Percentiles rank a stretch among this genome's conserved stretches.
Conservation (phyloP, 1,140 invertebrate species). For the Drusus annulatus region DNA sequence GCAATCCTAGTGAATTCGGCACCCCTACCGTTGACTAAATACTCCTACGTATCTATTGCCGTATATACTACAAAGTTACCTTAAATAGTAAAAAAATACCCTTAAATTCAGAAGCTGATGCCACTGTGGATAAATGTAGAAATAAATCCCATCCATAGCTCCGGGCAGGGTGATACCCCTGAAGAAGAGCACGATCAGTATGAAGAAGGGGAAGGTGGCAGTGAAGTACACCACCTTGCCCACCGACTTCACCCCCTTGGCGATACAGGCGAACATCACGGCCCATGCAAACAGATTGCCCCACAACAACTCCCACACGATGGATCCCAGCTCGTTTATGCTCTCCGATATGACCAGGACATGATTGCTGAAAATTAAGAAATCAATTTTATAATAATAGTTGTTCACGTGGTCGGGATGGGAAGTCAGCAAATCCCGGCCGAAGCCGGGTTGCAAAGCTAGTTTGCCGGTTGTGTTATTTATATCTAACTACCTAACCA, state of each 20-base stretch:
- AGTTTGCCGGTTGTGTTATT: too few species aligned
- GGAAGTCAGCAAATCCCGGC: too few species aligned
- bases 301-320: constrained; percentile 82
- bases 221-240: constrained; percentile 88
- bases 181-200: constrained; percentile 81
- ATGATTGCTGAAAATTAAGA: constrained; percentile 75
- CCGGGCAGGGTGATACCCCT: constrained; percentile 85
- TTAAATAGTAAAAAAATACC: not conserved
- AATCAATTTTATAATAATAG: too few species aligned
- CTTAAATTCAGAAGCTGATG: constrained; percentile 69
- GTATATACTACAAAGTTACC: too few species aligned
- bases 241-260: constrained; percentile 85
- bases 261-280: constrained; percentile 84
- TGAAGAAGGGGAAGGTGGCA: constrained; percentile 88
- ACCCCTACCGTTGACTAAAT: too few species aligned
- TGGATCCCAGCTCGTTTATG: constrained; percentile 78
- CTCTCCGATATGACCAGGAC: constrained; percentile 78
- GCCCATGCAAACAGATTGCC: constrained; percentile 83
- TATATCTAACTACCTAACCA: too few species aligned
- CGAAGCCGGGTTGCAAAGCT: too few species aligned
- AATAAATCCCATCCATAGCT: constrained; percentile 82
- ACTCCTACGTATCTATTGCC: too few species aligned
- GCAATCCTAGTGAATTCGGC: too few species aligned
- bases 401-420: too few species aligned
- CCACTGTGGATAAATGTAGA: constrained; percentile 90